Conservation (phyloP, 2,797 vertebrate genomes). For the Halcyon leucocephala region DNA sequence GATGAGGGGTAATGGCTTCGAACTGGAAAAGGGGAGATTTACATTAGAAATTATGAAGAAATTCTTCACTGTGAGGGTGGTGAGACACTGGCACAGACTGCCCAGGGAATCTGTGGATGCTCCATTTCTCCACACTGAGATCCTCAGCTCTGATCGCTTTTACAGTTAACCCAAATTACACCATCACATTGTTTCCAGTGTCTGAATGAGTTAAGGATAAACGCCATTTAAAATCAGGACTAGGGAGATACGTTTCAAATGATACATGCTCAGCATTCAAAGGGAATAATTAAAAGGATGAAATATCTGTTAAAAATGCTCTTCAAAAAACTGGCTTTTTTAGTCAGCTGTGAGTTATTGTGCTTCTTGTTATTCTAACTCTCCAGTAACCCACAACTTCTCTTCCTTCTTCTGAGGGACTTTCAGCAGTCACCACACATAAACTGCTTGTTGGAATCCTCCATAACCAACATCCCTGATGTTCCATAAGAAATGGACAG, state of each 20-base stretch:
- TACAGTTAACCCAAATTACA: not conserved
- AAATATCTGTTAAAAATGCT: not conserved
- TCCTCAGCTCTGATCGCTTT: not conserved
- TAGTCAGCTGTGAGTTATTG: not conserved
- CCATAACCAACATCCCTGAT: fast-evolving
- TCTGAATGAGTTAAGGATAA: not conserved
- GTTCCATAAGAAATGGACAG: not conserved
- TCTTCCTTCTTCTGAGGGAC: not conserved
- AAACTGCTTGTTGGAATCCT: not conserved
- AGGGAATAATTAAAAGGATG: not conserved
- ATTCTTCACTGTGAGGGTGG: too few species aligned
- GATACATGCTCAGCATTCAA: not conserved
- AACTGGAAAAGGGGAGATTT: too few species aligned
- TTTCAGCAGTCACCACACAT: not conserved
- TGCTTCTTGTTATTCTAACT: not conserved
- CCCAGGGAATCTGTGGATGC: too few species aligned
- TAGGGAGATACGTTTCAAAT: not conserved
- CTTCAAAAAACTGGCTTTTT: not conserved
- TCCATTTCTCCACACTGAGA: not conserved
- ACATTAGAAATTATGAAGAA: too few species aligned
- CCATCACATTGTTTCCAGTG: not conserved
- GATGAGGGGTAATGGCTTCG: too few species aligned
- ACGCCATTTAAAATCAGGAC: not conserved
- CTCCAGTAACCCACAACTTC: not conserved
- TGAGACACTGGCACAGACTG: too few species aligned